Conservation (phyloP, 2,113 vertebrate genomes). For the Mobula hypostoma region DNA sequence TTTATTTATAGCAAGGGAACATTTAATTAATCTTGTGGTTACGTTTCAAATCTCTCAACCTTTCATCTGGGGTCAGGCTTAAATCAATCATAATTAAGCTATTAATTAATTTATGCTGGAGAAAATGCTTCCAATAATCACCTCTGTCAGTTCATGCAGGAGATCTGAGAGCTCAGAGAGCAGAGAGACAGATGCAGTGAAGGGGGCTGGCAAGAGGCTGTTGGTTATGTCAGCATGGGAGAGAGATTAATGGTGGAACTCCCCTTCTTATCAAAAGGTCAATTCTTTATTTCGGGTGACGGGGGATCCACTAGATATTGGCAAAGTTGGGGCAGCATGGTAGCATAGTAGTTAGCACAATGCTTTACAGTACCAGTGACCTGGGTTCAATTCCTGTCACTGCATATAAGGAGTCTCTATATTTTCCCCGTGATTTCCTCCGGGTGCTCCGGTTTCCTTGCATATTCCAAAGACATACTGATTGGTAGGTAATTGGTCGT, state of each 20-base stretch:
- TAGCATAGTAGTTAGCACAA: too few species aligned
- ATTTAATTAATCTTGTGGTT: constrained; percentile 5
- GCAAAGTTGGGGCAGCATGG: neutral
- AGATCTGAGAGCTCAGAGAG: neutral
- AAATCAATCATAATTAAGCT: constrained; percentile 1
- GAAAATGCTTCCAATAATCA: constrained; percentile 5
- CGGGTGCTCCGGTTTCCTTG: too few species aligned
- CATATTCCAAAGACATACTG: too few species aligned
- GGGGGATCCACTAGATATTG: neutral
- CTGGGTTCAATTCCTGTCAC: too few species aligned
- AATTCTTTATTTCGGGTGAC: neutral
- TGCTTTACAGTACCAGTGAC: too few species aligned
- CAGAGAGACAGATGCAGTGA: neutral
- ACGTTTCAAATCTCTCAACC: neutral
- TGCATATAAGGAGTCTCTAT: too few species aligned
- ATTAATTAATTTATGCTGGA: neutral
- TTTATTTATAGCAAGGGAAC: neutral
- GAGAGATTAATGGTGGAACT: neutral
- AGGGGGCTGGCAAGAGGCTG: neutral
- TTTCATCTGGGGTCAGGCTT: neutral
- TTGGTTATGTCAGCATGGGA: neutral
- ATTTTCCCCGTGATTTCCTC: too few species aligned
- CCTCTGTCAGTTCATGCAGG: neutral
- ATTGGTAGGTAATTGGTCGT: too few species aligned
- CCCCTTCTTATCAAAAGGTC: neutral